Base-by-base conservation (phyloP, 1,140 invertebrate species). In the Pristionchus pacificus region DNA sequence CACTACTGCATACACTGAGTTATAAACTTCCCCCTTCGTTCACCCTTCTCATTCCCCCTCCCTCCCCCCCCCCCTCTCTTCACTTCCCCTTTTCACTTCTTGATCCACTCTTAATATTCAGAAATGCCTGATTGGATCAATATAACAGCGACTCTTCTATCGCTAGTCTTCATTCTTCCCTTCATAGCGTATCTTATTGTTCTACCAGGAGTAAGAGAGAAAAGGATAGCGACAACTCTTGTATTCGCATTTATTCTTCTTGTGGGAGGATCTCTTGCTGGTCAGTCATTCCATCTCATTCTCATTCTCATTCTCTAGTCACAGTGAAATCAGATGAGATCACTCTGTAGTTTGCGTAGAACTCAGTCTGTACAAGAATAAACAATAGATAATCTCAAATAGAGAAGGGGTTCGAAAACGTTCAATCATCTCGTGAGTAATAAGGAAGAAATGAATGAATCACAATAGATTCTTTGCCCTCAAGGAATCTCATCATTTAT, bases 151-250 rank as follows among this genome's bases (percentile, higher is more conserved):
- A 77, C 79, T 70, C 65, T 81, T 79, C 38, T 74, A 61, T 79
- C 75, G 29, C 67, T 71, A 3, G 63, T 65, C 29, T 79, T 79
- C 62, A 30, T 75, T n/a, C 58, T 80, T 3, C 77, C 78, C 19
- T 78, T 76, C 27, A 62, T 81, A 14, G 73, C 77, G 3, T 78
- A 80, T 28, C 64, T 80, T 15, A 55, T 80, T 38, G 65, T 80
- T 60, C 60, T 80, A 28, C 79, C 79, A 13, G 79, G 79, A 31
- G 70, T 80, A 27, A 55, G 79, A 49, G 73, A 80, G 65, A 79
- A 81, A 60, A 57, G 80, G 6, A 57, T 76, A 13, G 61, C 76
- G 29, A 75, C 77, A 13, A 73, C 77, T 32, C 27, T 73, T 24
- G 67, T 73, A 57, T 74, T 82, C 57, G 59, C 75, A 24, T 49